Percentiles rank a stretch among this genome's conserved stretches.
Evolutionary conservation across 2,113 vertebrate species (phyloP).

Genomic region (Acinonyx jubatus): DNA sequence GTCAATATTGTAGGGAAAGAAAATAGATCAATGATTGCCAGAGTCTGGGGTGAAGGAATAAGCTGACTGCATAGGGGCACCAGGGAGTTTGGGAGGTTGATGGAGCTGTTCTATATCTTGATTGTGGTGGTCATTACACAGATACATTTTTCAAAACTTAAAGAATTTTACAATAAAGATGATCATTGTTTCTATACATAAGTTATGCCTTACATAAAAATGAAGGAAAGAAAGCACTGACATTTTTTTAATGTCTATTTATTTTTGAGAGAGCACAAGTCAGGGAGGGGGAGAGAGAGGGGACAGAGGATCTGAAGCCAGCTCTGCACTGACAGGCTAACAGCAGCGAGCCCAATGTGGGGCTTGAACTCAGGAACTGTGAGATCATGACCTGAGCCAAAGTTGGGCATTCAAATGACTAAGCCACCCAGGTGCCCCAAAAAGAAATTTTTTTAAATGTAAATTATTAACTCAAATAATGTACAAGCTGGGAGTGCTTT

Average conservation of each 20-base stretch:
- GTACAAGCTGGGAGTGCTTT: background rate
- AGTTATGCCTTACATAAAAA: background rate
- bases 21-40: background rate
- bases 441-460: background rate
- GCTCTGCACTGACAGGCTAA: too few relatives aligned
- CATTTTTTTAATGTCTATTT: background rate
- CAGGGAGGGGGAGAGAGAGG: too few relatives aligned
- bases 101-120: background rate
- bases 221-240: background rate
- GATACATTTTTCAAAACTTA: background rate
- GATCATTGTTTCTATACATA: background rate
- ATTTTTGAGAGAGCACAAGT: too few relatives aligned
- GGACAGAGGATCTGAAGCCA: too few relatives aligned
- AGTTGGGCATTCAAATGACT: too few relatives aligned
- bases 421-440: too few relatives aligned
- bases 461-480: background rate
- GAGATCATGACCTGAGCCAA: too few relatives aligned
- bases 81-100: background rate
- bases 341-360: too few relatives aligned
- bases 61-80: background rate
- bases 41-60: background rate
- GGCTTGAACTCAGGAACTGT: too few relatives aligned
- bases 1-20: background rate
- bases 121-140: background rate
- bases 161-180: background rate